Base-by-base conservation (phyloP, 2,888 invertebrate genomes). In the Pristionchus entomophagus region DNA sequence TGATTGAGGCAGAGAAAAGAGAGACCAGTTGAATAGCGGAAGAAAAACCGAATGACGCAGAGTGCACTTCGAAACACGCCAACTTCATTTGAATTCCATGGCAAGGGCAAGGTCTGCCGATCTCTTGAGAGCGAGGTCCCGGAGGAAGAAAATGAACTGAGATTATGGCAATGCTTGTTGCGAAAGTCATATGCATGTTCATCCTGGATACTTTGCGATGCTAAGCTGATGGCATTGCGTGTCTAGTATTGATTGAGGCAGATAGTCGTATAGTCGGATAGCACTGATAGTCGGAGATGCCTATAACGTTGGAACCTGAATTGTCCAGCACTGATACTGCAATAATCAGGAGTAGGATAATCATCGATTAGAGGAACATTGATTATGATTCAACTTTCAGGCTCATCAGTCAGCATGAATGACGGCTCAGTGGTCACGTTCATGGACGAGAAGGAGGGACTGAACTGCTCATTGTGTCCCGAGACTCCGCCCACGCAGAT, bases 401-500 rank as follows among this genome's bases (percentile, higher is more conserved):
- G 92, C 86, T 91, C 91, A 19, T 88, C 90, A 62, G 89, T 90
- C 26, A 87, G 87, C 45, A 85, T 87, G 78, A 78, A 85, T 19
- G 90, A 89, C 86, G 90, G 88, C n/a, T 84, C 87, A 65, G 38
- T 87, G 51, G 85, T 92, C 2, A 89, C 88, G 59, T 92, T 92
- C 88, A 84, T 92, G 73, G 87, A 87, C 53, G 91, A 90, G 85
- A 88, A 89, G 73, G 90, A 91, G 69, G 92, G 92, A 38, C 65
- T 87, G 12, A 89, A 88, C 41, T 92, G 92, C 84, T 87, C 86
- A 41, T 86, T 93, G 88, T 90, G 90, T 88, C 88, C 89, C 69
- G 87, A 90, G 62, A 82, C 86, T 29, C 78, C 82, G 10, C 51
- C 84, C 22, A 53, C 62, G 14, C 80, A 88, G 51, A 65, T 89